Percentiles rank a stretch among this genome's conserved stretches.
These are phyloP conservation scores for Notodonta ziczac DNA, from an alignment of 2,888 invertebrate species.

Conservation along the genomic window DNA sequence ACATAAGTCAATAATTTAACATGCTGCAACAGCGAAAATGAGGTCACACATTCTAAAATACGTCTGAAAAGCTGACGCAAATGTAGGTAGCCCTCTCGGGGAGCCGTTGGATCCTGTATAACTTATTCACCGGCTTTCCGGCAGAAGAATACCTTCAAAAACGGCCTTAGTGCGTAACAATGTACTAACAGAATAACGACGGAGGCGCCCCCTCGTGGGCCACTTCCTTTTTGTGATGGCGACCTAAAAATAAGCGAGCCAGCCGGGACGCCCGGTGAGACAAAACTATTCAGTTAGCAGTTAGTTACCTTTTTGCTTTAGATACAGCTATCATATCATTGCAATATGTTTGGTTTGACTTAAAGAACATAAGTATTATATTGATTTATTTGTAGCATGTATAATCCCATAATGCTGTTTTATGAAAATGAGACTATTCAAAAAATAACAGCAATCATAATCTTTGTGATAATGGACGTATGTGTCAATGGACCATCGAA, in stretches of 20 bases:
- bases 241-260: slow-evolving; percentile 68
- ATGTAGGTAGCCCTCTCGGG: slow-evolving; percentile 23
- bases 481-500: too few relatives aligned
- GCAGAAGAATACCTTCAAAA: slow-evolving; percentile 25
- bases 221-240: slow-evolving; percentile 56
- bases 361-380: background rate
- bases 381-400: too few relatives aligned
- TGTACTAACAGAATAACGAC: slow-evolving; percentile 48
- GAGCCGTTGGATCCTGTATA: slow-evolving; percentile 30
- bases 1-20: slow-evolving; percentile 8
- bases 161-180: slow-evolving; percentile 35
- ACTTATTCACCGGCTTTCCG: slow-evolving; percentile 33
- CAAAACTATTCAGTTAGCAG: slow-evolving; percentile 41
- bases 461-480: too few relatives aligned
- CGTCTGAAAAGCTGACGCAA: slow-evolving; percentile 21
- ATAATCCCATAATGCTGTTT: too few relatives aligned
- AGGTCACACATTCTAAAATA: slow-evolving; percentile 23
- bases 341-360: too few relatives aligned
- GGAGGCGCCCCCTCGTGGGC: slow-evolving; percentile 45
- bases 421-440: too few relatives aligned
- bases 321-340: too few relatives aligned
- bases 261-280: slow-evolving; percentile 34
- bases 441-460: too few relatives aligned
- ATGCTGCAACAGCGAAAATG: slow-evolving; percentile 22
- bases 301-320: background rate